Conservation (phyloP, 2,797 vertebrate genomes). For the Smutsia gigantea region DNA sequence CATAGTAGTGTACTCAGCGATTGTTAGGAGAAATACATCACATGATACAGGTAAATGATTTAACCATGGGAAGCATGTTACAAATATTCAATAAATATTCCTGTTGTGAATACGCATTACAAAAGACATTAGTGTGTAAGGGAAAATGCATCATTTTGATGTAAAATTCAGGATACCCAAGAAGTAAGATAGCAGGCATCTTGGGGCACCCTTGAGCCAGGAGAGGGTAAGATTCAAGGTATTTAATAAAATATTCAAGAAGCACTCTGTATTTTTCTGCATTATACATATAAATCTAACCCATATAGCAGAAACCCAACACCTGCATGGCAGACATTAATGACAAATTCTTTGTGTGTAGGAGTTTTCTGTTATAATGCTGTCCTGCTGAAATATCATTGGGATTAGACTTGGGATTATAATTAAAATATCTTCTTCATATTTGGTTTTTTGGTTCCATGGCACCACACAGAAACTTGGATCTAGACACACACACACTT, state of each 20-base stretch:
- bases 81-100: not conserved
- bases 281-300: not conserved
- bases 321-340: no score
- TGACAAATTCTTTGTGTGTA: no score
- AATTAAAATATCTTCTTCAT: no score
- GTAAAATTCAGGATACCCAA: not conserved
- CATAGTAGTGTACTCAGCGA: accelerated
- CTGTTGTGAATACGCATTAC: not conserved
- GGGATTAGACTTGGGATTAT: no score
- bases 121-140: not conserved
- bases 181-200: not conserved
- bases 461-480: no score
- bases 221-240: not conserved
- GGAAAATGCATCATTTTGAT: not conserved
- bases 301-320: no score
- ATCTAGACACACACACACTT: no score
- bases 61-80: no score
- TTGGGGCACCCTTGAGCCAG: not conserved
- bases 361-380: no score
- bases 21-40: not conserved
- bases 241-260: not conserved
- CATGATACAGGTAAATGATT: not conserved
- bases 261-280: not conserved
- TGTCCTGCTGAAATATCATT: no score
- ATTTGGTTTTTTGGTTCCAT: no score